Evolutionary conservation across 2,113 vertebrate genomes (phyloP).

Genomic region (Jaculus jaculus): DNA sequence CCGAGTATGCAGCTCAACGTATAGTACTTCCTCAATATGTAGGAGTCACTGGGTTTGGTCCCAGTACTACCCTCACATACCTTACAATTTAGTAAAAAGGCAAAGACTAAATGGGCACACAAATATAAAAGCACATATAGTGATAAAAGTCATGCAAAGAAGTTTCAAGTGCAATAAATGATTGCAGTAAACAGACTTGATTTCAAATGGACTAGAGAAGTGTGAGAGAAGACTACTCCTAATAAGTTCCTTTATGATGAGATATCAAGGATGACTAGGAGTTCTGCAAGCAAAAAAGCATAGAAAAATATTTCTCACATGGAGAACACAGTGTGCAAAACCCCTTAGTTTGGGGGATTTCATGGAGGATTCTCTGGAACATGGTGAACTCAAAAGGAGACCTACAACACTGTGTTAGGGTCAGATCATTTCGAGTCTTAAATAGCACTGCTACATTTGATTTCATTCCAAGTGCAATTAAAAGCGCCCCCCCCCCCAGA

Average conservation of each 20-base stretch:
- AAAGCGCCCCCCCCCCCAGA: not conserved
- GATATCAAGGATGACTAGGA: not conserved
- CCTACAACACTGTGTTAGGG: not conserved
- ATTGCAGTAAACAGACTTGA: slow-evolving; percentile 2
- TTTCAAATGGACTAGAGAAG: not conserved
- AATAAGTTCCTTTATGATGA: slow-evolving; percentile 25
- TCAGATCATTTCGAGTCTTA: slow-evolving; percentile 15
- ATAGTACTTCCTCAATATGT: too few species aligned
- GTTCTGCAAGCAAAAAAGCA: slow-evolving; percentile 14
- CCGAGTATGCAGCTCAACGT: not conserved
- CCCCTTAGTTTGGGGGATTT: not conserved
- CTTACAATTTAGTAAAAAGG: not conserved
- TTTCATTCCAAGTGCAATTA: slow-evolving; percentile 12
- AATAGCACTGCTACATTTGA: not conserved
- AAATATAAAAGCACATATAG: not conserved
- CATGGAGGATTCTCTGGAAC: not conserved
- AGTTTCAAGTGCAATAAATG: not conserved
- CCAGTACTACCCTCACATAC: not conserved
- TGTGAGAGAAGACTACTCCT: not conserved
- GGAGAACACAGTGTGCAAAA: slow-evolving; percentile 25
- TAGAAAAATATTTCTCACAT: slow-evolving; percentile 31
- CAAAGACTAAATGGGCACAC: slow-evolving; percentile 26
- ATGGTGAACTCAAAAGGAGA: not conserved
- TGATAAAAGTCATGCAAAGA: not conserved
- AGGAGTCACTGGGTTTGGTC: too few species aligned